Evolutionary conservation across 1,140 invertebrate genomes (phyloP), one percentile per base, ranked within the genome.

Genomic region (Bombus balteatus): DNA sequence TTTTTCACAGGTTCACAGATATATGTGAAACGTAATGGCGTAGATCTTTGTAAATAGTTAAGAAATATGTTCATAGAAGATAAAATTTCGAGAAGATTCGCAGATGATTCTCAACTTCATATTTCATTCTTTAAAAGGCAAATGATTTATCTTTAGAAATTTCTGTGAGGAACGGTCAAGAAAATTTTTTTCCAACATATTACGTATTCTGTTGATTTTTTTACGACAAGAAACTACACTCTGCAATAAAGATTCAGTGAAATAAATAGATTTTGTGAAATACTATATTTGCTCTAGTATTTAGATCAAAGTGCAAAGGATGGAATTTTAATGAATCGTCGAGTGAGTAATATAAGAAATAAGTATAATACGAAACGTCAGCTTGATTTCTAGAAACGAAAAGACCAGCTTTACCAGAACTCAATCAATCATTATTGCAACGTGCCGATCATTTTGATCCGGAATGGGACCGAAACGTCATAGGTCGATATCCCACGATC

Each of bases 401-500:
- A 57, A 57, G 80, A 43, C 53, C 65, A 43, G n/a, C 39, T 43
- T 62, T n/a, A 73, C 34, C 28, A 62, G n/a, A 25, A 43, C 37
- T 37, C 74, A 32, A 83, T 83, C 47, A 83, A 83, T 83, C 82
- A 83, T 78, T 57, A 32, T 78, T 77, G 62, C 47, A 53, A 41
- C 72, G 37, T 18, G 74, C 39, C 34, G 74, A 83, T 78, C 43
- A 66, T 78, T 78, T 59, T 41, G 43, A 86, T 88, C 28, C 22
- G 71, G 57, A 81, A 34, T 39, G 34, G 62, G 39, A 70, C 70
- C 66, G 28, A 81, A 75, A 81, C 82, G 73, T 82, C 76, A 79
- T 59, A 87, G 81, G 75, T 72, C 84, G 71, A 79, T 87, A 89
- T 88, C 72, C 79, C 81, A 81, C 89, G 88, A 86, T 83, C 62